These are phyloP conservation scores for Ceratoteleas bidentatus DNA, from an alignment of 1,140 invertebrate genomes.

Conservation along the genomic window DNA sequence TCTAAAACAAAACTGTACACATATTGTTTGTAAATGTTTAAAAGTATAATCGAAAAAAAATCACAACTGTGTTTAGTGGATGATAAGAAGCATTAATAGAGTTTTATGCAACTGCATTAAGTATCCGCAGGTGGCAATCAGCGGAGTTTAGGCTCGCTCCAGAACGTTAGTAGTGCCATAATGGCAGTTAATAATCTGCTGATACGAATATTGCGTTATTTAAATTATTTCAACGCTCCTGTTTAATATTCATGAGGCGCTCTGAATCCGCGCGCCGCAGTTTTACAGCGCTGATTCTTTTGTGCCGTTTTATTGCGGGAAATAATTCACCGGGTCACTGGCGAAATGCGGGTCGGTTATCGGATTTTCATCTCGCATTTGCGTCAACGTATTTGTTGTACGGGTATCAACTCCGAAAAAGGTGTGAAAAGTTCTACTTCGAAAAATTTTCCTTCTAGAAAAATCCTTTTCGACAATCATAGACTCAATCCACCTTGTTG, in stretches of 20 bases:
- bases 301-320: constrained; percentile 8
- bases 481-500: too few relatives aligned
- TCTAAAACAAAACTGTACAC: too few relatives aligned
- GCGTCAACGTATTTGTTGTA: too few relatives aligned
- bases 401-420: too few relatives aligned
- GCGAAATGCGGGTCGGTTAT: constrained; percentile 25
- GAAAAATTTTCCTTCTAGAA: too few relatives aligned
- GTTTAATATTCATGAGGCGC: constrained; percentile 51
- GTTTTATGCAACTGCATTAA: constrained; percentile 21
- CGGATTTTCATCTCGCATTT: constrained; percentile 14
- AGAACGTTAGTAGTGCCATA: constrained; percentile 18
- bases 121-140: not conserved
- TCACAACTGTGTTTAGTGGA: too few relatives aligned
- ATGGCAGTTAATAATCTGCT: constrained; percentile 28
- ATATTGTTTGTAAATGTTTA: too few relatives aligned
- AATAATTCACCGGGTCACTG: constrained; percentile 36
- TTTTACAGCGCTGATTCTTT: constrained; percentile 28
- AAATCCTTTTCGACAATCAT: too few relatives aligned
- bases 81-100: constrained; percentile 5
- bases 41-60: too few relatives aligned
- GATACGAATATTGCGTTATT: constrained; percentile 40
- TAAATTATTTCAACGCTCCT: constrained; percentile 29
- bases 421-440: too few relatives aligned
- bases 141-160: constrained; percentile 18
- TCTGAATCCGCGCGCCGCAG: constrained; percentile 18